Base-by-base conservation (phyloP, 2,888 invertebrate species). In the Ectemnius cavifrons region DNA sequence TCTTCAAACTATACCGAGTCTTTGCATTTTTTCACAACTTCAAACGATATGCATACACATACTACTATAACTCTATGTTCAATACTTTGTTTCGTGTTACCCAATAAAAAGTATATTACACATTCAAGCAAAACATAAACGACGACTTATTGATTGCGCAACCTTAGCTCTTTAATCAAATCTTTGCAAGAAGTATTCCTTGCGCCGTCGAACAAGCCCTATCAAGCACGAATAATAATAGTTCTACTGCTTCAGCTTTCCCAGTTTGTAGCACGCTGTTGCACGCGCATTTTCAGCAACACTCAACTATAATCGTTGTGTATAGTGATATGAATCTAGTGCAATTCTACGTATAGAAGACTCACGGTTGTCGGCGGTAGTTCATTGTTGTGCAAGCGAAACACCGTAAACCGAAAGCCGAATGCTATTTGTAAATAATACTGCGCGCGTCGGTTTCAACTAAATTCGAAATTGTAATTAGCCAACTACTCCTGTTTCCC, bases 81-180 rank as follows among this genome's bases (percentile, higher is more conserved):
- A 71, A 75, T 68, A 79, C 63, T 73, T 81, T 81, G 73, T 83
- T 79, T 77, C 77, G 75, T 79, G 77, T 83, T 83, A 78, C 68
- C 73, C 49, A 77, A 77, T 83, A 78, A 82, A 76, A 76, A 72
- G 66, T 76, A 78, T 83, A 73, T 78, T 75, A 71, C 71, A 73
- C 74, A 70, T 77, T 71, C 71, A 71, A 67, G 77, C 67, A 75
- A 83, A 73, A 72, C 62, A 74, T 52, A 52, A 52, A 16, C 67
- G 67, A 74, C 16, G 72, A 49, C 78, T 70, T 59, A 67, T 69
- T 75, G 63, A 68, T 62, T 75, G 69, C 66, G 69, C 37, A 23
- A 69, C 72, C 72, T 58, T 77, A 18, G 60, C 66, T 67, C 63
- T 16, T 67, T 69, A 63, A 63, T 69, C 52, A 13, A 52, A 4